These are phyloP conservation scores for Aphelenchoides besseyi DNA, from an alignment of 1,140 invertebrate species.

Conservation along the genomic window DNA sequence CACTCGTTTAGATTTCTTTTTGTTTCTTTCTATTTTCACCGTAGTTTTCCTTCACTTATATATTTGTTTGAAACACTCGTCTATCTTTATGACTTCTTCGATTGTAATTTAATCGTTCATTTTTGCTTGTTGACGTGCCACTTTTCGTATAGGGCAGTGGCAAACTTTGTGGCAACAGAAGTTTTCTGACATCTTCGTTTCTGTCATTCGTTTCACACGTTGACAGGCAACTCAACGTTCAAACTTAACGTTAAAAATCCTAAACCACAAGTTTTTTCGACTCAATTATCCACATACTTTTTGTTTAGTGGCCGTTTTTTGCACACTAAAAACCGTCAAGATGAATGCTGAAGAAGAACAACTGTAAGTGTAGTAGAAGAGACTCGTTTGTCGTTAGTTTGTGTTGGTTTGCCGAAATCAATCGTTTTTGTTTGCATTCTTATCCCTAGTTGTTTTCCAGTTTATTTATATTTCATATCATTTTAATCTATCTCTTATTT, in stretches of 20 bases:
- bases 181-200: background rate
- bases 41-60: background rate
- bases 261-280: background rate
- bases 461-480: background rate
- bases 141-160: too few relatives aligned
- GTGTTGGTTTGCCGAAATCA: background rate
- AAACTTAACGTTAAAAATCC: background rate
- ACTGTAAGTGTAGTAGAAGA: slow-evolving; percentile 28
- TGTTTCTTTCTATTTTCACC: background rate
- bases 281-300: background rate
- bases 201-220: background rate
- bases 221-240: background rate
- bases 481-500: background rate
- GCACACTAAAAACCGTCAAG: slow-evolving; percentile 13
- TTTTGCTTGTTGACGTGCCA: too few relatives aligned
- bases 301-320: background rate
- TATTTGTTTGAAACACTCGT: background rate
- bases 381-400: background rate
- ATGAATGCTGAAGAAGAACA: slow-evolving; percentile 45
- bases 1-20: background rate
- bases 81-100: background rate
- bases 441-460: background rate
- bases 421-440: background rate
- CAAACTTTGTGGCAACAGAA: too few relatives aligned
- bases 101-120: background rate